phyloP scores from a whole-genome alignment of 2,888 invertebrate genomes.

The Metellina segmentata region DNA sequence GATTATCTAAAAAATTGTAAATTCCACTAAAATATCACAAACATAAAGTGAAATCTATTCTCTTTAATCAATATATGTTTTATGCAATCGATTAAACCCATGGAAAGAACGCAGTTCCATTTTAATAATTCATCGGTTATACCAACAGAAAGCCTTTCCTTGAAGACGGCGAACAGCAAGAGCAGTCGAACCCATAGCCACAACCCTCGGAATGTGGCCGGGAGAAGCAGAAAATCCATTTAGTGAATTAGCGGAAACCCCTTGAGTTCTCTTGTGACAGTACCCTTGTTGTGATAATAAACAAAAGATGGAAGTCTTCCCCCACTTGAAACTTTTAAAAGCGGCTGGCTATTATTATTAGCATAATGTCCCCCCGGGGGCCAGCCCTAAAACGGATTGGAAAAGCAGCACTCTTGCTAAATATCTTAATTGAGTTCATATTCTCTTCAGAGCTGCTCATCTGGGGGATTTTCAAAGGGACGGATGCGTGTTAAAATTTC shows the following conservation, averaged over 20 bases:
- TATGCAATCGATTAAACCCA: too few relatives aligned
- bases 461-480: conserved; percentile 3
- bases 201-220: neutral
- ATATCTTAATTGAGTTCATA: conserved; percentile 64
- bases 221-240: conserved; percentile 55
- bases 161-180: too few relatives aligned
- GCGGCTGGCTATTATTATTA: conserved; percentile 62
- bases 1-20: too few relatives aligned
- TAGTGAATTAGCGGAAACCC: conserved; percentile 61
- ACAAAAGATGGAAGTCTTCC: conserved; percentile 47
- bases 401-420: conserved; percentile 14
- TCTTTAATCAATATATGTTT: too few relatives aligned
- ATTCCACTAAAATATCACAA: too few relatives aligned
- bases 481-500: conserved; percentile 39
- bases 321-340: conserved; percentile 62
- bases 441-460: conserved; percentile 29
- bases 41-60: too few relatives aligned
- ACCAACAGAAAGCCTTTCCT: too few relatives aligned
- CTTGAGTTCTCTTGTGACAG: conserved; percentile 56
- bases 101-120: too few relatives aligned
- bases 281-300: conserved; percentile 46
- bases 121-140: too few relatives aligned
- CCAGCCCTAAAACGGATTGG: conserved; percentile 41
- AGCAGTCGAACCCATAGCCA: too few relatives aligned
- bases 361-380: conserved; percentile 56